These are phyloP conservation scores for Pseudoips prasinana DNA, from an alignment of 2,888 invertebrate species.

Conservation along the genomic window DNA sequence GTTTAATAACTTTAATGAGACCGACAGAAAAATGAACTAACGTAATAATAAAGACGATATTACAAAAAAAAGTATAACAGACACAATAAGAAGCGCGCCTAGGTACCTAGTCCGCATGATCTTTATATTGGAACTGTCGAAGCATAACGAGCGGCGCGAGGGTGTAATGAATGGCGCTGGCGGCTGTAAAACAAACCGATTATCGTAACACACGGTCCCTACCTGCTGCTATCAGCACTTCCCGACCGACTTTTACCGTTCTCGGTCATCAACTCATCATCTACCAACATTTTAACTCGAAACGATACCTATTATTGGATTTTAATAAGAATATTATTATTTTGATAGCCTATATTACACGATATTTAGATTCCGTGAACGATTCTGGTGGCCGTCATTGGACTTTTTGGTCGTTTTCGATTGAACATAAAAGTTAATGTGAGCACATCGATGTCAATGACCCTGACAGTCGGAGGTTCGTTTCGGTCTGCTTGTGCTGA, in stretches of 20 bases:
- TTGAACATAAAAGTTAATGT: slow-evolving; percentile 41
- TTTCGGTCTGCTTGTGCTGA: slow-evolving; percentile 71
- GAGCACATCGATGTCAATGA: slow-evolving; percentile 62
- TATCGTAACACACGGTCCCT: slow-evolving; percentile 9
- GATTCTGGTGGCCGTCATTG: slow-evolving; percentile 25
- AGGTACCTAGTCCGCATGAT: slow-evolving; percentile 4
- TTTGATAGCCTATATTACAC: neutral
- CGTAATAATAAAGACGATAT: slow-evolving; percentile 1
- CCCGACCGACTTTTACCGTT: slow-evolving; percentile 4
- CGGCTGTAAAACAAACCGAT: slow-evolving; percentile 19
- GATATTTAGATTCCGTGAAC: slow-evolving; percentile 20
- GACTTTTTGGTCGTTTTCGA: slow-evolving; percentile 34
- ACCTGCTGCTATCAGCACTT: slow-evolving; percentile 5
- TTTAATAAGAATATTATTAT: too few species aligned
- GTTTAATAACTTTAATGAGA: slow-evolving; percentile 1
- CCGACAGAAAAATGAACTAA: slow-evolving; percentile 1
- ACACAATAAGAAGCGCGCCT: slow-evolving; percentile 3
- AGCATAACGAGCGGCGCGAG: slow-evolving; percentile 24
- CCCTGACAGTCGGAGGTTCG: slow-evolving; percentile 51
- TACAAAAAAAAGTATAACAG: slow-evolving; percentile 1
- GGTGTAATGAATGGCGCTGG: slow-evolving; percentile 26
- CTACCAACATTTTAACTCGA: neutral
- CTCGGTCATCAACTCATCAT: slow-evolving; percentile 1
- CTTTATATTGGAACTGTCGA: slow-evolving; percentile 24
- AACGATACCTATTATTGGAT: too few species aligned